Percentiles rank a stretch among this genome's conserved stretches.
Conservation (phyloP, 2,888 invertebrate genomes). For the Drosophila koepferae region DNA sequence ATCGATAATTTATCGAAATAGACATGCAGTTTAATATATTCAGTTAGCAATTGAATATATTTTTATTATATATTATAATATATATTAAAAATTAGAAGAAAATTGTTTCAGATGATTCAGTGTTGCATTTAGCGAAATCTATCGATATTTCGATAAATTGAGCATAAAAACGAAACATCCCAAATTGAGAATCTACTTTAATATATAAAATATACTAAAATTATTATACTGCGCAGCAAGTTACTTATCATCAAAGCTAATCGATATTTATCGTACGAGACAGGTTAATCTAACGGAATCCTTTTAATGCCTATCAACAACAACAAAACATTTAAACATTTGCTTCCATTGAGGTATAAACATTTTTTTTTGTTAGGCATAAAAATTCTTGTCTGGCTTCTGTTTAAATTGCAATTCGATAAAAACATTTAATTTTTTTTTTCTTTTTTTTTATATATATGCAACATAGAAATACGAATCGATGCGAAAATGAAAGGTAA, state of each 20-base stretch:
- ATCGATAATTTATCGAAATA: too few species aligned
- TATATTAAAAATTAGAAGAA: too few species aligned
- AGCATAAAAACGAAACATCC: too few species aligned
- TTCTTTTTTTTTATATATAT: too few species aligned
- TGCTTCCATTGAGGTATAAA: background rate
- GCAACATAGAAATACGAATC: background rate
- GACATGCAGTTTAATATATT: too few species aligned
- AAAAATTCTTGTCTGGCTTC: background rate
- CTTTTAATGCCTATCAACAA: background rate
- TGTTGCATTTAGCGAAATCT: background rate
- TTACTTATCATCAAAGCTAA: background rate
- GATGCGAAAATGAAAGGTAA: conserved; percentile 6
- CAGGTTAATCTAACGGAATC: too few species aligned
- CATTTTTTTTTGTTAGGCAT: background rate
- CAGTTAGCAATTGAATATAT: too few species aligned
- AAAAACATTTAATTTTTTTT: background rate
- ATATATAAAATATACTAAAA: background rate
- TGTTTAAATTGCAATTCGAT: background rate
- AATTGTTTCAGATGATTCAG: background rate
- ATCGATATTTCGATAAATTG: background rate
- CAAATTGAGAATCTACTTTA: too few species aligned
- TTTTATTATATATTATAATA: too few species aligned
- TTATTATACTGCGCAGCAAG: background rate
- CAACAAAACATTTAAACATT: background rate
- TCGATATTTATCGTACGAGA: background rate